Conservation (phyloP, 2,113 vertebrate species). For the Donacobius atricapilla region DNA sequence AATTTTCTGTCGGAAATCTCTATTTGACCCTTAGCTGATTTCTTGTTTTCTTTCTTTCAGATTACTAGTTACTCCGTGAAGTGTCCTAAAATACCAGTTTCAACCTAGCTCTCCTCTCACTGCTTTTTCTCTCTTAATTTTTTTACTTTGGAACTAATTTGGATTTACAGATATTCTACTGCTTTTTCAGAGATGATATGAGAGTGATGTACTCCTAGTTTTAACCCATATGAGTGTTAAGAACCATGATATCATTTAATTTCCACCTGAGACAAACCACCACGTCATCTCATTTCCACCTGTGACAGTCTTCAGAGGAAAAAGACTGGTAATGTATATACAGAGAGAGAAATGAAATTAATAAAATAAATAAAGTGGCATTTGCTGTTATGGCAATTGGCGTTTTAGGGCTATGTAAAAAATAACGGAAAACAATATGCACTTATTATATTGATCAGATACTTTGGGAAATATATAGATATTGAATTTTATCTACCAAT, state of each 20-base stretch:
- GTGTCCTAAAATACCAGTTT: not conserved
- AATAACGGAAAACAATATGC: not conserved
- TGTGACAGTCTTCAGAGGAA: not conserved
- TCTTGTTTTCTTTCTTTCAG: not conserved
- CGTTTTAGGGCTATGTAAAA: not conserved
- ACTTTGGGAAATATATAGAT: not conserved
- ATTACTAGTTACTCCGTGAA: not conserved
- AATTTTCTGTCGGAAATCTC: not conserved
- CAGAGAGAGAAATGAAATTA: not conserved
- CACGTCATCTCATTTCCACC: not conserved
- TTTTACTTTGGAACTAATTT: not conserved
- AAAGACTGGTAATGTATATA: not conserved
- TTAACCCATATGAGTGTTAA: not conserved
- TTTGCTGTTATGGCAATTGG: not conserved
- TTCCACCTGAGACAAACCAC: not conserved
- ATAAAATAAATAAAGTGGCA: not conserved
- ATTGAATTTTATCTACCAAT: not conserved
- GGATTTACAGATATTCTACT: not conserved
- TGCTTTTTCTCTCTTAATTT: not conserved
- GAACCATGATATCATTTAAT: not conserved
- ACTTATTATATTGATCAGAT: not conserved
- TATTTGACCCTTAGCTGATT: not conserved
- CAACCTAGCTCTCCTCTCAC: not conserved
- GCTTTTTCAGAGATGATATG: not conserved
- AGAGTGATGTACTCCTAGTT: not conserved